Evolutionary conservation across 2,797 vertebrate genomes (phyloP).

Genomic region (Diglossa cyanea): DNA sequence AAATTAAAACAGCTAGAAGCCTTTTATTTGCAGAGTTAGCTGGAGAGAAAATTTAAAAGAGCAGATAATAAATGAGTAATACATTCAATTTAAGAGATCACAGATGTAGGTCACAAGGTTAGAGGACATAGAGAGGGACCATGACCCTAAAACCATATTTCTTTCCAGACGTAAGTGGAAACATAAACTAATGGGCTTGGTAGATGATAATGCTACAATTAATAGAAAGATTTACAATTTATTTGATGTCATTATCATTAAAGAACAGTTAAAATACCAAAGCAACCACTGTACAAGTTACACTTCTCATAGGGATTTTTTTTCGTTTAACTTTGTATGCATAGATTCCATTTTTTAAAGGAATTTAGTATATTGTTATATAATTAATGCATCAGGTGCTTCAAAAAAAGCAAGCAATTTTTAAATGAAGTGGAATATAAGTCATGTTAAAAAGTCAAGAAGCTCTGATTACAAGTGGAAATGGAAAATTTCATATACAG

Average conservation of each 20-base stretch:
- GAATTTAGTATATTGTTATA: background rate
- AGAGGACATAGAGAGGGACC: background rate
- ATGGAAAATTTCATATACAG: background rate
- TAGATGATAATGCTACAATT: background rate
- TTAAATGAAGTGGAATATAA: background rate
- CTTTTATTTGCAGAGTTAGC: constrained; percentile 64
- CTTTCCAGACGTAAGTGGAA: background rate
- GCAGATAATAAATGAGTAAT: constrained; percentile 45
- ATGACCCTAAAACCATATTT: background rate
- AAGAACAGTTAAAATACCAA: background rate
- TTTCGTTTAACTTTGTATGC: fast-evolving
- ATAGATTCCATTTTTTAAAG: background rate
- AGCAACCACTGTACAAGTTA: background rate
- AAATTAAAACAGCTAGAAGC: constrained; percentile 71
- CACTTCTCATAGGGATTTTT: background rate
- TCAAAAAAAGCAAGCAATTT: background rate
- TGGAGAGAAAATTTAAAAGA: constrained; percentile 68
- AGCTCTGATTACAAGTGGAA: background rate
- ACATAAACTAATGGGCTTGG: background rate
- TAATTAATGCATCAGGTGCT: background rate
- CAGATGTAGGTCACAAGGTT: background rate
- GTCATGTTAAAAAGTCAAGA: background rate
- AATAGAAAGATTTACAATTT: background rate
- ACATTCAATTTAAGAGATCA: constrained; percentile 47
- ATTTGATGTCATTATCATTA: background rate